Evolutionary conservation across 2,797 vertebrate species (phyloP), one percentile per base, ranked within the genome.

Genomic region (Erethizon dorsatum): DNA sequence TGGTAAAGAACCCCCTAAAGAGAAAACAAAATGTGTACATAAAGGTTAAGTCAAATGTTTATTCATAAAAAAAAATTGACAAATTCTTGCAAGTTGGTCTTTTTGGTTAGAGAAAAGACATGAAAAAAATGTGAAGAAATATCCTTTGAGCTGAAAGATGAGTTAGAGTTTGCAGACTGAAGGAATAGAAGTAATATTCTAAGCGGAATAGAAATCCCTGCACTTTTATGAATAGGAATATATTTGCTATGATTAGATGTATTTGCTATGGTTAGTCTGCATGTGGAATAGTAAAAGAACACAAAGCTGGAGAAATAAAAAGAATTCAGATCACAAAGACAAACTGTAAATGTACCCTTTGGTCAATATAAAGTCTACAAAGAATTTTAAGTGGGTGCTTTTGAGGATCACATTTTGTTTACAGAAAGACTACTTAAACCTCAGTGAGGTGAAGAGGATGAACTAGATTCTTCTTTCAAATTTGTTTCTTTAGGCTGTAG

Each of bases 331-430:
- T 56, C 17, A 37, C 26, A 77, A 54, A 96, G 22, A 63, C 59
- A 63, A 88, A 92, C 50, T 56, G 18, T 75, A 75, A 28, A 79
- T 63, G 41, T 79, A 31, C 59, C 83, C 59, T 91, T 95, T 83
- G 75, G 33, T 14, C 26, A 41, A 84, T 57, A 57, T 83, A 80
- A 91, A 65, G 17, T 87, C 65, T 47, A 91, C 12, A 86, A 85
- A 85, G n/a, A 63, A 85, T 85, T 88, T 95, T 88, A 77, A 83
- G 57, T 50, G 54, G 82, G 50, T 52, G 33, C 28, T 96, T 88
- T 57, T 85, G 78, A 77, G 83, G 31, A 41, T 95, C 52, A 50
- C 26, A 50, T 56, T 83, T 54, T 41, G 77, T 3, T 87, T 69
- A 52, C 2, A 41, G 26, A 84, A 54, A 57, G 50, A 41, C 22